Percentiles rank a stretch among this genome's conserved stretches.
Conservation (phyloP, 2,888 invertebrate species). For the Diachrysia chrysitis region DNA sequence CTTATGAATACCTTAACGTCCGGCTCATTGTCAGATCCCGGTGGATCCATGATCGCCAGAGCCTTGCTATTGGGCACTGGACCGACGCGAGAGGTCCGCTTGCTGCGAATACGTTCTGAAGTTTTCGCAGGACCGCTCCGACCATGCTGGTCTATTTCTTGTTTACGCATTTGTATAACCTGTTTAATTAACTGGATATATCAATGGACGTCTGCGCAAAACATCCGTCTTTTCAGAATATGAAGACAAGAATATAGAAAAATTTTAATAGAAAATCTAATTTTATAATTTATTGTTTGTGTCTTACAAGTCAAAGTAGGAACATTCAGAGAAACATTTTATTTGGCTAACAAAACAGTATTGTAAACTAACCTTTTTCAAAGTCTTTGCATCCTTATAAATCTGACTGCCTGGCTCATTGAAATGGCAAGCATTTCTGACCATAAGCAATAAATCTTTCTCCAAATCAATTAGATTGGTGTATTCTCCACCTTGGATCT, state of each 20-base stretch:
- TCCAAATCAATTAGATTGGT: slow-evolving; percentile 94
- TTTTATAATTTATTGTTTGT: too few relatives aligned
- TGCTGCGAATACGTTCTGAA: slow-evolving; percentile 92
- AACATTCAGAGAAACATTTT: too few relatives aligned
- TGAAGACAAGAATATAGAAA: neutral
- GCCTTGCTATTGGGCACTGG: slow-evolving; percentile 80
- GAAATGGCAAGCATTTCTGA: slow-evolving; percentile 97
- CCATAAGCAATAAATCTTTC: slow-evolving; percentile 96
- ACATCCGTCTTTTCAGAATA: neutral
- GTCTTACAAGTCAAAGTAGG: too few relatives aligned
- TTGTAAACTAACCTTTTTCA: slow-evolving; percentile 92
- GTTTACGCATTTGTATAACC: slow-evolving; percentile 91
- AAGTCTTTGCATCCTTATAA: slow-evolving; percentile 97
- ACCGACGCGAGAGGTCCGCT: slow-evolving; percentile 82
- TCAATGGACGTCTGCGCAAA: slow-evolving; percentile 45
- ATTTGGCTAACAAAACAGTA: neutral
- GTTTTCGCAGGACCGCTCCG: slow-evolving; percentile 90
- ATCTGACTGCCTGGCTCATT: slow-evolving; percentile 99
- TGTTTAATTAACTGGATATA: slow-evolving; percentile 60
- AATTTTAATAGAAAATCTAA: too few relatives aligned
- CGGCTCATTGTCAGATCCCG: slow-evolving; percentile 89
- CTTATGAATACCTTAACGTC: slow-evolving; percentile 86
- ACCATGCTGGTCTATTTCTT: slow-evolving; percentile 92
- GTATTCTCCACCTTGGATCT: slow-evolving; percentile 96
- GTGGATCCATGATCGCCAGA: slow-evolving; percentile 90